Percentiles rank a stretch among this genome's conserved stretches.
Conservation (phyloP, 2,797 vertebrate genomes). For the Cynodonichthys magdalenae region DNA sequence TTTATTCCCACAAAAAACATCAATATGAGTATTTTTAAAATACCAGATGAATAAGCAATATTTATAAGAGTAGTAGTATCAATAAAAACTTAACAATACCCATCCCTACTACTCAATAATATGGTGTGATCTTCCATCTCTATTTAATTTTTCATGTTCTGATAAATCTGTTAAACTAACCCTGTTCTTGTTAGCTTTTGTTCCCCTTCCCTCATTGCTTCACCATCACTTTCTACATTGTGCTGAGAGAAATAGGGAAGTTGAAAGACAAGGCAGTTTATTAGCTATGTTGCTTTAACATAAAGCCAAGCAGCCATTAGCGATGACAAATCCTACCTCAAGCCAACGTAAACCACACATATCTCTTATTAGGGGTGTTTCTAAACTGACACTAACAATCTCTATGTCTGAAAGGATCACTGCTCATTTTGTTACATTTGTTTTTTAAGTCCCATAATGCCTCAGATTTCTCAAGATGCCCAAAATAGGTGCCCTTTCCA, state of each 20-base stretch:
- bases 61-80: no score
- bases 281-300: not conserved
- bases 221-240: not conserved
- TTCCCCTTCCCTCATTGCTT: not conserved
- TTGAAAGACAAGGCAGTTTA: not conserved
- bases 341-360: not conserved
- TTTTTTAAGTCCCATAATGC: not conserved
- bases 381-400: not conserved
- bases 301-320: not conserved
- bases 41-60: no score
- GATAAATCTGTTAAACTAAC: not conserved
- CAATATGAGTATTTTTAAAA: no score
- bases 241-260: no score
- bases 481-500: constrained; percentile 11
- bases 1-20: no score
- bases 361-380: not conserved
- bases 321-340: not conserved
- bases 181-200: no score
- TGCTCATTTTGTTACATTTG: not conserved
- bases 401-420: not conserved
- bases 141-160: not conserved
- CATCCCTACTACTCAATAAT: no score
- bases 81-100: no score
- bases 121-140: no score
- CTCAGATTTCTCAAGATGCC: not conserved